phyloP scores from a whole-genome alignment of 2,113 vertebrate genomes.

The Vidua chalybeata region DNA sequence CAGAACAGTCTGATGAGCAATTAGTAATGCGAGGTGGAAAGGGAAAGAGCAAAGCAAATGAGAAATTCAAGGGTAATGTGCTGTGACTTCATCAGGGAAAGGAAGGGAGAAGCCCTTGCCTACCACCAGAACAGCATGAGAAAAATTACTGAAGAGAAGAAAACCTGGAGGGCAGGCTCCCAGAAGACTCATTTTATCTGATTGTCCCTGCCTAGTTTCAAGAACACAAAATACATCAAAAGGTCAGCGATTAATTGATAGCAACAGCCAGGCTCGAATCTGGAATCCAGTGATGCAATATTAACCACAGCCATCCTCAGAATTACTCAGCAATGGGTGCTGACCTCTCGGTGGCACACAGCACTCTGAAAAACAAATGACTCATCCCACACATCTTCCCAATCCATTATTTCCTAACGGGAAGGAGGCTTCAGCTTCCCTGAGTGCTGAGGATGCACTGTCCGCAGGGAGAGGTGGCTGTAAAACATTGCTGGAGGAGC shows the following conservation, averaged over 20 bases:
- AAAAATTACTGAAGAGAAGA: neutral
- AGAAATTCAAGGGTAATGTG: neutral
- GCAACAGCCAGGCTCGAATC: neutral
- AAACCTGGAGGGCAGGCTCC: constrained; percentile 12
- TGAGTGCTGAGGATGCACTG: neutral
- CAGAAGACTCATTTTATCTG: constrained; percentile 32
- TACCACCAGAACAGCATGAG: neutral
- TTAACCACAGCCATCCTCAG: neutral
- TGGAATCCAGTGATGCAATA: neutral
- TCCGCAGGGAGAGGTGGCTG: neutral
- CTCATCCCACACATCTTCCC: neutral
- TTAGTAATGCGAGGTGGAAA: neutral
- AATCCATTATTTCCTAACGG: neutral
- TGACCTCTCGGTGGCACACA: neutral
- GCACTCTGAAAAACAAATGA: constrained; percentile 37
- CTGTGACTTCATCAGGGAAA: neutral
- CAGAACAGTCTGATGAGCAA: neutral
- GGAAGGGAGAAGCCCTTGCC: neutral
- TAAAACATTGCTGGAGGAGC: neutral
- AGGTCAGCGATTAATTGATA: constrained; percentile 43
- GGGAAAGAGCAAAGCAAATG: neutral
- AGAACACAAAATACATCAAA: constrained; percentile 35
- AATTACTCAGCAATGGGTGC: neutral
- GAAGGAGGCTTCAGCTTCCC: neutral
- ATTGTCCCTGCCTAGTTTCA: constrained; percentile 26